Evolutionary conservation across 2,797 vertebrate species (phyloP).

Genomic region (Pantherophis vulpinus): DNA sequence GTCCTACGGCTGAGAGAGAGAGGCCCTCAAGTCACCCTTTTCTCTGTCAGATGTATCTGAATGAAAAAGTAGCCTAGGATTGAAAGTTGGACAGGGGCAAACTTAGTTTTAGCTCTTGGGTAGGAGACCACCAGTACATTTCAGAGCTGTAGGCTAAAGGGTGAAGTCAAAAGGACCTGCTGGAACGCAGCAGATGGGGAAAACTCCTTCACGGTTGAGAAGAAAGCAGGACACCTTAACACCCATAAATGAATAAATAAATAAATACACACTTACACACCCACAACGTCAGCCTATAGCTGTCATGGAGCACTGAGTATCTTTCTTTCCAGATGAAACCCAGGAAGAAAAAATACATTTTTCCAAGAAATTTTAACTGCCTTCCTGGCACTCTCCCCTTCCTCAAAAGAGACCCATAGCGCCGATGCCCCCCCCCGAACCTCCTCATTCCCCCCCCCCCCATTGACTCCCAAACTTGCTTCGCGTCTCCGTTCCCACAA

Average conservation of each 20-base stretch:
- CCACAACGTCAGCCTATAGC: background rate
- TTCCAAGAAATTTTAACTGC: background rate
- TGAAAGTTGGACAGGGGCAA: background rate
- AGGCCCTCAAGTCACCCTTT: background rate
- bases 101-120: background rate
- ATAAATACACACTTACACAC: background rate
- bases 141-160: background rate
- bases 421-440: background rate
- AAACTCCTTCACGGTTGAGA: background rate
- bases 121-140: background rate
- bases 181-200: background rate
- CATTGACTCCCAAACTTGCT: background rate
- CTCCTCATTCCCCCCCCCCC: fast-evolving
- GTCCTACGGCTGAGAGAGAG: too few species aligned
- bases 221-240: background rate
- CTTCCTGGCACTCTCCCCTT: background rate
- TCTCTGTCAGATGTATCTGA: background rate
- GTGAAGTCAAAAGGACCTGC: background rate
- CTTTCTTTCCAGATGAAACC: background rate
- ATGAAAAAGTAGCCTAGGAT: background rate
- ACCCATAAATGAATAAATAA: too few species aligned
- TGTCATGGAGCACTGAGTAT: background rate
- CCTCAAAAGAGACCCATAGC: background rate
- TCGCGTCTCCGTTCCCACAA: background rate
- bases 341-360: background rate